Conservation (phyloP, 2,888 invertebrate species). For the Leucophenga maculata region DNA sequence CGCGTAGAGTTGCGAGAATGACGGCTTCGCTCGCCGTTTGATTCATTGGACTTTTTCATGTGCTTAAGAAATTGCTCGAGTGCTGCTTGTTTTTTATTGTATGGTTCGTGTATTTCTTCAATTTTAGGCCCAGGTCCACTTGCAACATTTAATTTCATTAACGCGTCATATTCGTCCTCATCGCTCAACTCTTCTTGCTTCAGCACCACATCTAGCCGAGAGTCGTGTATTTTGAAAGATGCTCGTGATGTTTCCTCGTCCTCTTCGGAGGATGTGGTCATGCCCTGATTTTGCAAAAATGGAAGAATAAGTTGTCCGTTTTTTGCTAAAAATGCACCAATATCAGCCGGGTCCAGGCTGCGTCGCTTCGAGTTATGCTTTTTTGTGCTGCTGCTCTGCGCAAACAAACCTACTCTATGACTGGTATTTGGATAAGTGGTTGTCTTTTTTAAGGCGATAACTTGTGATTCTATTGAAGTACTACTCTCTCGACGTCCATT, state of each 20-base stretch:
- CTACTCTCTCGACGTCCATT: constrained; percentile 77
- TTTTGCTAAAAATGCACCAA: constrained; percentile 67
- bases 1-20: constrained; percentile 70
- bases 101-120: constrained; percentile 50
- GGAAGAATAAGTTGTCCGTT: constrained; percentile 71
- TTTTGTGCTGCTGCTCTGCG: constrained; percentile 61
- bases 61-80: constrained; percentile 63
- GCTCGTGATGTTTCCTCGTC: constrained; percentile 69
- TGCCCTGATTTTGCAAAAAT: constrained; percentile 71
- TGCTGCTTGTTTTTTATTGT: constrained; percentile 57
- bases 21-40: constrained; percentile 58
- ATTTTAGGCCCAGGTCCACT: constrained; percentile 48
- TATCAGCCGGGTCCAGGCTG: constrained; percentile 67
- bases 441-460: constrained; percentile 73
- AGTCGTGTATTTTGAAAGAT: constrained; percentile 71
- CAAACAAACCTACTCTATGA: constrained; percentile 68
- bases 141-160: background rate
- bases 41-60: constrained; percentile 64
- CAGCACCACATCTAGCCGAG: constrained; percentile 70
- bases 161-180: constrained; percentile 56
- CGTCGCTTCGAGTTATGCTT: constrained; percentile 63
- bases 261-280: constrained; percentile 71
- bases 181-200: constrained; percentile 52
- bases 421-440: constrained; percentile 69
- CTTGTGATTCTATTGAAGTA: constrained; percentile 86